Percentiles rank a stretch among this genome's conserved stretches.
phyloP scores from a whole-genome alignment of 2,113 vertebrate species.

The Muntiacus muntjak region DNA sequence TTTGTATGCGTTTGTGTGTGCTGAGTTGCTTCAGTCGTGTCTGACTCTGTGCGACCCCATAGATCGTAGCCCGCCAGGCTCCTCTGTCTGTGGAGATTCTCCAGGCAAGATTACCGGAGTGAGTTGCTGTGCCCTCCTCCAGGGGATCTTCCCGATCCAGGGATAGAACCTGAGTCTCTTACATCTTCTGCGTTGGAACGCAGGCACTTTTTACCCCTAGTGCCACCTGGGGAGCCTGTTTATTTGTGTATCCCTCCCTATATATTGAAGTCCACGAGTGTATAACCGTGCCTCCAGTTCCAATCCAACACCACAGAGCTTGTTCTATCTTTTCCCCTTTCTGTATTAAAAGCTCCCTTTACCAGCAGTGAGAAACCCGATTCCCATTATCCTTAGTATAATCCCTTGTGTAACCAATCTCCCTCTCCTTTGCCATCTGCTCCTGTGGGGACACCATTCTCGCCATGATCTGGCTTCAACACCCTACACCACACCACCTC shows the following conservation, averaged over 20 bases:
- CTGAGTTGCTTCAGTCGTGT: not conserved
- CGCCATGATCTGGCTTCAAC: too few species aligned
- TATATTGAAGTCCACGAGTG: not conserved
- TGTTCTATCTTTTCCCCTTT: not conserved
- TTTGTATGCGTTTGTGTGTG: fast-evolving
- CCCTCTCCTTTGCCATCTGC: too few species aligned
- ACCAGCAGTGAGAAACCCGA: not conserved
- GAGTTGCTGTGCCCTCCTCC: not conserved
- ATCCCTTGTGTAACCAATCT: not conserved
- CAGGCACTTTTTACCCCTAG: not conserved
- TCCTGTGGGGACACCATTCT: not conserved
- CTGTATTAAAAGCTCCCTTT: not conserved
- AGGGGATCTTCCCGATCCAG: not conserved
- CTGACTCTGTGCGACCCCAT: fast-evolving
- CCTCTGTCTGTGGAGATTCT: not conserved
- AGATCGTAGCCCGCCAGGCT: not conserved
- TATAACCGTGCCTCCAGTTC: not conserved
- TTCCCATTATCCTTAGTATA: not conserved
- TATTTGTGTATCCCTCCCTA: not conserved
- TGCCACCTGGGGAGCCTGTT: not conserved
- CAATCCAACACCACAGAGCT: not conserved
- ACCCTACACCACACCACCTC: not conserved
- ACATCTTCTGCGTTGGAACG: not conserved
- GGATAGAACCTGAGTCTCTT: not conserved
- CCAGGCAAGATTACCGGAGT: not conserved